Evolutionary conservation across 2,113 vertebrate species (phyloP).

Genomic region (Phycodurus eques): DNA sequence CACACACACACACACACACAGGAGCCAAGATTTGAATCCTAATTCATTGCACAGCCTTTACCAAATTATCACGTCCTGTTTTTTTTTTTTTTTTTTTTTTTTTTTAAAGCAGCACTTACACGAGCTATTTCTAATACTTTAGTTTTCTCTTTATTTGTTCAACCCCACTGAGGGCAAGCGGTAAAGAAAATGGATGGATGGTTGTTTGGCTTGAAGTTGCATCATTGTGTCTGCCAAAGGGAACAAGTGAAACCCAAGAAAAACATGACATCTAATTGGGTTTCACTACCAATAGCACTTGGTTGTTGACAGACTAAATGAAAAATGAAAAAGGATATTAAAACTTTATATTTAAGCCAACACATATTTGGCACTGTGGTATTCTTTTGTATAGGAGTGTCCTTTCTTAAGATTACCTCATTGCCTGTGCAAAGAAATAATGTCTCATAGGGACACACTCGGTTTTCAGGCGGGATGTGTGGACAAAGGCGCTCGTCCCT

Average conservation of each 20-base stretch:
- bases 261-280: neutral
- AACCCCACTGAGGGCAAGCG: no score
- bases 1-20: no score
- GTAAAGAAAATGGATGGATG: no score
- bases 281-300: constrained; percentile 20
- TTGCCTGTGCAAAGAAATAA: constrained; percentile 1
- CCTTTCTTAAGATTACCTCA: neutral
- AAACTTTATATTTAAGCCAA: neutral
- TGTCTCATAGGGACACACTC: constrained; percentile 19
- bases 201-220: neutral
- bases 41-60: no score
- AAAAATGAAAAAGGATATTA: neutral
- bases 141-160: no score
- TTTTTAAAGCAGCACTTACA: no score
- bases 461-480: constrained; percentile 42
- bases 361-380: neutral
- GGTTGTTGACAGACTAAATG: neutral
- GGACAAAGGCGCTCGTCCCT: constrained; percentile 41
- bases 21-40: no score
- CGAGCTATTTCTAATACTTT: no score
- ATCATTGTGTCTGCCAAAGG: neutral
- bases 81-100: no score
- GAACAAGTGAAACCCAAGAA: neutral
- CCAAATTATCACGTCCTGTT: no score
- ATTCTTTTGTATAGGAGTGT: neutral